Percentiles rank a stretch among this genome's conserved stretches.
phyloP scores from a whole-genome alignment of 2,797 vertebrate genomes.

The Sebastes taczanowskii region DNA sequence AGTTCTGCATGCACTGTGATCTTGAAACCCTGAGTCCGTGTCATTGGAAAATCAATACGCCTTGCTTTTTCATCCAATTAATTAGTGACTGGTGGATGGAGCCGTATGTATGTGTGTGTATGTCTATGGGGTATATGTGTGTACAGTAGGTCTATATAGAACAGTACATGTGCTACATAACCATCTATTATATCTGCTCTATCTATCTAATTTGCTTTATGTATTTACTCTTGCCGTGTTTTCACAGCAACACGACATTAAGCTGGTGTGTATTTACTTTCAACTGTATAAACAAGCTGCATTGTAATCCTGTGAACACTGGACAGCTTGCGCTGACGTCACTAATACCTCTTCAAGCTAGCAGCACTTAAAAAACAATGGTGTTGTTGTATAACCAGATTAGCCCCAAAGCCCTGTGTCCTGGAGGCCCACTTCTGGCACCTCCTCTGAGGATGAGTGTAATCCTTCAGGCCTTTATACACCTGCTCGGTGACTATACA shows the following conservation, averaged over 20 bases:
- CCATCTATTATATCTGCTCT: neutral
- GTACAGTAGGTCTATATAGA: neutral
- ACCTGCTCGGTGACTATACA: conserved; percentile 59
- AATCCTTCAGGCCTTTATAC: conserved; percentile 69
- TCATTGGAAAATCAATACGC: conserved; percentile 80
- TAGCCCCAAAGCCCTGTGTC: conserved; percentile 63
- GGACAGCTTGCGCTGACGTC: conserved; percentile 66
- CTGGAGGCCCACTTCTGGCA: conserved; percentile 63
- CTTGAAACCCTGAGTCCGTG: conserved; percentile 71
- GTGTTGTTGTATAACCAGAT: conserved; percentile 63
- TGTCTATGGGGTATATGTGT: conserved; percentile 11
- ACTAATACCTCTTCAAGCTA: conserved; percentile 56
- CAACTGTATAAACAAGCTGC: conserved; percentile 1
- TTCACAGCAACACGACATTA: neutral
- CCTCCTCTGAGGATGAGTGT: conserved; percentile 62
- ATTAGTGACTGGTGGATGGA: conserved; percentile 73
- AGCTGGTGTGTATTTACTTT: conserved; percentile 28
- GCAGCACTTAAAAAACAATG: conserved; percentile 59
- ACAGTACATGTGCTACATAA: neutral
- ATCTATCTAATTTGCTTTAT: conserved; percentile 2
- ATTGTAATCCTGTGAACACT: conserved; percentile 28
- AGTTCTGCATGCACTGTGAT: conserved; percentile 55
- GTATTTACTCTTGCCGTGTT: conserved; percentile 11
- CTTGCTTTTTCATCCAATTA: conserved; percentile 79
- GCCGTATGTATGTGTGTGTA: conserved; percentile 37